Base-by-base conservation (phyloP, 2,113 vertebrate genomes). In the Rhabdornis inornatus region DNA sequence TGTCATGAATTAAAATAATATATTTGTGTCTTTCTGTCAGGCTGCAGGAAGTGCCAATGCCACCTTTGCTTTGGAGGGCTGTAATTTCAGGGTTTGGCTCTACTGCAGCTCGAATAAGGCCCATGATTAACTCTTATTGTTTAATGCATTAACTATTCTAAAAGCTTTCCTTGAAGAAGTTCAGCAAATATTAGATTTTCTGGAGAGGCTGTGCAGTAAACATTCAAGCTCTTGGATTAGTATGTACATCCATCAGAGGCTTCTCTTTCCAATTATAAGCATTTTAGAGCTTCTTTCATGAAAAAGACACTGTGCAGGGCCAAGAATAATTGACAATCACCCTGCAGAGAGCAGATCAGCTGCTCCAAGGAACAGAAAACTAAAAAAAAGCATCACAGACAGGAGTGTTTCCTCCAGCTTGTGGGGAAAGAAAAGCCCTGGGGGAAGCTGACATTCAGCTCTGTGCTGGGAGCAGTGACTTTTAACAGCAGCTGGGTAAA, bases 131-230 rank as follows among this genome's bases (percentile, higher is more conserved):
- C 68, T 96, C 92, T 71, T 64, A 60, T 60, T 94, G 37, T 92
- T 90, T 81, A 94, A 97, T 90, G 79, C 59, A 81, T 87, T 64
- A 35, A 55, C 83, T 92, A 69, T 70, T 72, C 50, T 95, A 39
- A 94, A 87, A 96, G 79, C 35, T 30, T 59, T 76, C 91, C 87
- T 84, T 76, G 80, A 63, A 87, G 69, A 96, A 96, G 94, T 96
- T 97, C 92, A 87, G 31, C 75, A 93, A 97, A 97, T 96, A 92
- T 96, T 96, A 96, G 61, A 39, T 91, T 92, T 92, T 74, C 24
- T 90, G 79, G 78, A 96, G 57, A 93, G 53, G 30, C 37, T 5
- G 13, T 85, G 50, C 75, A 69, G 64, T 90, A 95, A 95, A 91
- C 87, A 95, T 49, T 35, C 11, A 12, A 96, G 92, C 47, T 59